These are phyloP conservation scores for Leucophenga varia DNA, from an alignment of 1,140 invertebrate genomes.

Conservation along the genomic window DNA sequence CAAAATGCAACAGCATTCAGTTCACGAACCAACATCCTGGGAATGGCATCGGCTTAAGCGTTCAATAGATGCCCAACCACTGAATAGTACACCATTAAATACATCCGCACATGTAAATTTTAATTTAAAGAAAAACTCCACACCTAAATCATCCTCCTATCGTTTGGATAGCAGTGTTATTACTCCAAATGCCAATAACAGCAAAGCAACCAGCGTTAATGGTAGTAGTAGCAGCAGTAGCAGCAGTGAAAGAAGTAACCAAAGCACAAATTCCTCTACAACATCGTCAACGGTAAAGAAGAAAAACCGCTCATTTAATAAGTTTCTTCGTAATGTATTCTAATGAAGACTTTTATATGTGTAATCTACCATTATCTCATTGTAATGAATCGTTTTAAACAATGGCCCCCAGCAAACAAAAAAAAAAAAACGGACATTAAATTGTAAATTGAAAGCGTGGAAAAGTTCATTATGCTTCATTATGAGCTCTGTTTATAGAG, in stretches of 20 bases:
- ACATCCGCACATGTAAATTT: not conserved
- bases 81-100: too few species aligned
- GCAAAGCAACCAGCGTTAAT: slow-evolving; percentile 6
- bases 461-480: too few species aligned
- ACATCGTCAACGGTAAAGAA: slow-evolving; percentile 48
- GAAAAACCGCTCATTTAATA: slow-evolving; percentile 49
- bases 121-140: too few species aligned
- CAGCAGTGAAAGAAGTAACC: slow-evolving; percentile 25
- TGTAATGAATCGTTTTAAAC: too few species aligned
- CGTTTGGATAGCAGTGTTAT: slow-evolving; percentile 17
- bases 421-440: too few species aligned
- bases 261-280: slow-evolving; percentile 27
- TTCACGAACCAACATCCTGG: slow-evolving; percentile 53
- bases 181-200: slow-evolving; percentile 19
- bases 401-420: too few species aligned
- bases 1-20: slow-evolving; percentile 31
- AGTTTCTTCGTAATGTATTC: slow-evolving; percentile 54
- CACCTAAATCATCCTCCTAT: not conserved
- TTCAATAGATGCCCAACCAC: too few species aligned
- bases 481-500: too few species aligned
- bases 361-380: too few species aligned
- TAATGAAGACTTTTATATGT: slow-evolving; percentile 13
- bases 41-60: slow-evolving; percentile 51
- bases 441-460: too few species aligned
- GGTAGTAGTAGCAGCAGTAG: slow-evolving; percentile 21